phyloP scores from a whole-genome alignment of 2,797 vertebrate genomes.

The Falco biarmicus region DNA sequence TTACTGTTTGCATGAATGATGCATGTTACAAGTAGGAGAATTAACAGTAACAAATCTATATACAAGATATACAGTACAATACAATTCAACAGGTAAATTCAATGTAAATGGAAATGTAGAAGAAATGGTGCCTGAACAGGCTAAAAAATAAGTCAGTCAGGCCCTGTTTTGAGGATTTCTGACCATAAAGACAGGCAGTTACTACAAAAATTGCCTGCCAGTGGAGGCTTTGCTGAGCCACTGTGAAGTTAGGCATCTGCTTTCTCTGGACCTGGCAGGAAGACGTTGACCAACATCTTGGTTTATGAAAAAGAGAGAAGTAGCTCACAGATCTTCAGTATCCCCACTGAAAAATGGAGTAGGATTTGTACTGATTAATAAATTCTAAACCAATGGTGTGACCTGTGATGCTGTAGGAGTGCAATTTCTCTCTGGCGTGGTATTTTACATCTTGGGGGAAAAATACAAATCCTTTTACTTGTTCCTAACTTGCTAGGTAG shows the following conservation, averaged over 20 bases:
- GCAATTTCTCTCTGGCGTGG: not conserved
- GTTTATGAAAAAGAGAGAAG: not conserved
- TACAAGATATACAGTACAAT: not conserved
- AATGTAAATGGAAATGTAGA: accelerated
- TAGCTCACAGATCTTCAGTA: not conserved
- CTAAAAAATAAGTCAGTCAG: not conserved
- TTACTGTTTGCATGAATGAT: not conserved
- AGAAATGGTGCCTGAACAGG: not conserved
- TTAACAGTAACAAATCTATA: not conserved
- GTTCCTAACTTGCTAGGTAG: not conserved
- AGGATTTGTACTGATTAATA: not conserved
- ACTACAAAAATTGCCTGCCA: not conserved
- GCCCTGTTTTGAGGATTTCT: not conserved
- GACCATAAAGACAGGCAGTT: not conserved
- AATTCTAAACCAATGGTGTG: not conserved
- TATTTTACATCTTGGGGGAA: not conserved
- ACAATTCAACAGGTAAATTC: not conserved
- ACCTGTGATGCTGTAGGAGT: not conserved
- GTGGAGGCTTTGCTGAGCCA: not conserved
- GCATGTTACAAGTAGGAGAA: not conserved
- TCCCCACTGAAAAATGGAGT: not conserved
- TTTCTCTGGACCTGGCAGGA: not conserved
- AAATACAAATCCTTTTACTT: not conserved
- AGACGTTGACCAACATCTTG: not conserved
- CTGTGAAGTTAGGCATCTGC: not conserved